phyloP scores from a whole-genome alignment of 2,797 vertebrate species.

The Loriculus beryllinus region DNA sequence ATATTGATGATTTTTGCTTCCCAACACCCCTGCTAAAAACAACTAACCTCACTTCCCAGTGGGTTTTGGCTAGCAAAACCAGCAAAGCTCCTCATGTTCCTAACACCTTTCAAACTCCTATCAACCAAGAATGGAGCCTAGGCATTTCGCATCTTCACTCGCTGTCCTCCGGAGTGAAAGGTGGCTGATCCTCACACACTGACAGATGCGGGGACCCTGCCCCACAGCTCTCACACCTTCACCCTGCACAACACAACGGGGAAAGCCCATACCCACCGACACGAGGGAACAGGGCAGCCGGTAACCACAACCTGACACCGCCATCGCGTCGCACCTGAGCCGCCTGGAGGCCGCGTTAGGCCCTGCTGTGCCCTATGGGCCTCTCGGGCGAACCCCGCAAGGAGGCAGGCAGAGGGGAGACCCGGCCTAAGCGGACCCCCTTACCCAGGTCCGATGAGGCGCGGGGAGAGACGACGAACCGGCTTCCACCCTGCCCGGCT shows the following conservation, averaged over 20 bases:
- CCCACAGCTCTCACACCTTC: too few species aligned
- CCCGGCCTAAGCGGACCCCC: too few species aligned
- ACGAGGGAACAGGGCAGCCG: background rate
- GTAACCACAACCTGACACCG: fast-evolving
- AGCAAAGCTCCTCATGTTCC: background rate
- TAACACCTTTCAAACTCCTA: background rate
- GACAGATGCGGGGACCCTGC: fast-evolving
- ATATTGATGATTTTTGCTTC: background rate
- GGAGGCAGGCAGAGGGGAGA: background rate
- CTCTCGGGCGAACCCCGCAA: background rate
- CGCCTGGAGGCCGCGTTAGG: too few species aligned
- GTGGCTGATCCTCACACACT: fast-evolving
- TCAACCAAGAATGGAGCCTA: fast-evolving
- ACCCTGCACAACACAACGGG: fast-evolving
- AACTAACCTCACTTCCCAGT: background rate
- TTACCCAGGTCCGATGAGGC: background rate
- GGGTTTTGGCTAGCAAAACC: background rate
- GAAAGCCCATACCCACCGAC: background rate
- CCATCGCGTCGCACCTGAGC: too few species aligned
- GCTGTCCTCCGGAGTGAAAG: fast-evolving
- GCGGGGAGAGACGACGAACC: background rate
- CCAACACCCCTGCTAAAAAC: background rate
- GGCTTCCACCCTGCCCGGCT: too few species aligned
- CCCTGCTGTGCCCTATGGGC: fast-evolving
- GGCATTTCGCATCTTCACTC: fast-evolving